Base-by-base conservation (phyloP, 1,140 invertebrate species). In the Pseudobourletiella spinata region DNA sequence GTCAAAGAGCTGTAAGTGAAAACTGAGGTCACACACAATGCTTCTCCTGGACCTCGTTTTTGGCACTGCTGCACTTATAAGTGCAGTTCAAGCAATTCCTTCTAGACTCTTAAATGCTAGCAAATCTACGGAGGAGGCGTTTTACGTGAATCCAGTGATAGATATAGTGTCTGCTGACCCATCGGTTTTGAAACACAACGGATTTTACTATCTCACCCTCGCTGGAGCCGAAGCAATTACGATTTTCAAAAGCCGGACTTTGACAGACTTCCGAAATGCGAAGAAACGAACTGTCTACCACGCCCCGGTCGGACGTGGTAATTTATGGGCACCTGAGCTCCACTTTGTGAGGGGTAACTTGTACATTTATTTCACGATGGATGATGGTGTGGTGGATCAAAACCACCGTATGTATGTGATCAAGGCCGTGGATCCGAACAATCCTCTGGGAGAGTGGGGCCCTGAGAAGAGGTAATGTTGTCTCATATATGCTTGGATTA, bases 331-430 rank as follows among this genome's bases (percentile, higher is more conserved):
- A 3, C 44, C 43, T 1, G 65, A 67, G 39, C 50, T 67, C 2
- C 65, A 67, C 32, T 24, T 55, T 0, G 52, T 67, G 8, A 25
- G 54, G 15, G 65, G 65, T 2, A 28, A 46, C n/a, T 26, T 61
- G 3, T 67, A 67, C 65, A 67, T 67, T 51, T 67, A 67, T 24
- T 67, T 67, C 30, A 55, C 57, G 1, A 63, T 67, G 61, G 50
- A 57, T 24, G 50, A 52, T 18, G 11, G 11, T 22, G 11, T 22
- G 14, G 28, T 4, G 14, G 50, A 52, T 29, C 61, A 25, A 58
- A 63, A 44, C n/a, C 62, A 64, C 25, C 26, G 62, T 48, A 64
- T 64, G 62, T 64, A 66, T 20, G 65, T 66, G 18, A 57, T 57
- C 18, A 46, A 35, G 16, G 55, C 59, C 18, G n/a, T 50, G 3